These are phyloP conservation scores for Mythimna pallens DNA, from an alignment of 2,888 invertebrate species.

Conservation along the genomic window DNA sequence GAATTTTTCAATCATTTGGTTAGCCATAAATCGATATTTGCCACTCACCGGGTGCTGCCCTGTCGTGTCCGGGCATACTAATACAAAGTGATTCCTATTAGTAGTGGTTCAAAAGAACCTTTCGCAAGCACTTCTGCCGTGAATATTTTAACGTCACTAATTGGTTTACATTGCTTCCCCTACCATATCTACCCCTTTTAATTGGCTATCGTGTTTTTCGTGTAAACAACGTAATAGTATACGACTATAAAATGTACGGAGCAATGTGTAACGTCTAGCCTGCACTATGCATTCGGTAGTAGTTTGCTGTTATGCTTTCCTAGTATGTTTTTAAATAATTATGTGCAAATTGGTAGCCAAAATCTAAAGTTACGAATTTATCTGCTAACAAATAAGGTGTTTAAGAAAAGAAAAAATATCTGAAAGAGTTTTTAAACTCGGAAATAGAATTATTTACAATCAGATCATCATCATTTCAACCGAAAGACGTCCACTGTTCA, in stretches of 20 bases:
- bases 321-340: constrained; percentile 20
- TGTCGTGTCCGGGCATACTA: constrained; percentile 72
- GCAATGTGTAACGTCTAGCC: neutral
- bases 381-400: no score
- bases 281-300: constrained; percentile 11
- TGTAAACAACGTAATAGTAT: constrained; percentile 23
- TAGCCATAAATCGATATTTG: constrained; percentile 61
- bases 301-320: constrained; percentile 32
- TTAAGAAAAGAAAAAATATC: no score
- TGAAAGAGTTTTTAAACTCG: no score
- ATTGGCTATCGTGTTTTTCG: constrained; percentile 46
- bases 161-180: constrained; percentile 68
- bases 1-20: constrained; percentile 58
- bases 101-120: constrained; percentile 66
- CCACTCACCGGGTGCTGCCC: constrained; percentile 61
- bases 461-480: no score
- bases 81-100: constrained; percentile 57
- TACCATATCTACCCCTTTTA: constrained; percentile 45
- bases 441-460: no score
- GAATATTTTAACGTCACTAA: constrained; percentile 72
- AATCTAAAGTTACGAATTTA: neutral
- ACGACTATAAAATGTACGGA: neutral
- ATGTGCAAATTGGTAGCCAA: neutral
- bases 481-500: no score
- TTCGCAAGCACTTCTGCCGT: constrained; percentile 59